Evolutionary conservation across 2,113 vertebrate genomes (phyloP).

Genomic region (Oostethus manadensis): DNA sequence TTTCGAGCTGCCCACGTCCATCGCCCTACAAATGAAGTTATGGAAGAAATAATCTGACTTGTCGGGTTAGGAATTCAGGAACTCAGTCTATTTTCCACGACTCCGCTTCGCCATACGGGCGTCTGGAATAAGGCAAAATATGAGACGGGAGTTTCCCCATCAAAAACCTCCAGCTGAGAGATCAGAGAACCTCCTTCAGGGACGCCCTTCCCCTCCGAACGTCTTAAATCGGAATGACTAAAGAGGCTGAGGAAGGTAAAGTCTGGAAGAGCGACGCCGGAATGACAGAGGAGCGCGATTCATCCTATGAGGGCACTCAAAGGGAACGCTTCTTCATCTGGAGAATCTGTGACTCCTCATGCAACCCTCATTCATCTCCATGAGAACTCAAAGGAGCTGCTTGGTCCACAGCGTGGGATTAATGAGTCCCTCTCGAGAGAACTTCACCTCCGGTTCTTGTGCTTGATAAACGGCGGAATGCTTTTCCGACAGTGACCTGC

Average conservation of each 20-base stretch:
- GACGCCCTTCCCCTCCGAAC: background rate
- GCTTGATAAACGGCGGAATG: background rate
- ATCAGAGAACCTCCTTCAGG: slow-evolving; percentile 23
- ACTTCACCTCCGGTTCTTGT: background rate
- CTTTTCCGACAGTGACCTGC: background rate
- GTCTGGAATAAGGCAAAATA: no score
- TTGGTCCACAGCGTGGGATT: slow-evolving; percentile 28
- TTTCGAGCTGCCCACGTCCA: no score
- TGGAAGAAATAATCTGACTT: no score
- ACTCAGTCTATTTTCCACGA: background rate
- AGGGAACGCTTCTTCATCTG: slow-evolving; percentile 25
- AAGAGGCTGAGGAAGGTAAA: slow-evolving; percentile 5
- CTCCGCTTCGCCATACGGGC: background rate
- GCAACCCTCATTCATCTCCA: slow-evolving; percentile 34
- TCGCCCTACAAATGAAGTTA: no score
- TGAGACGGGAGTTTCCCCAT: slow-evolving; percentile 3
- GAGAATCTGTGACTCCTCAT: slow-evolving; percentile 25
- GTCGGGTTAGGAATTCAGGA: no score
- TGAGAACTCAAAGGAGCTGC: slow-evolving; percentile 33
- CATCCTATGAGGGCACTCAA: slow-evolving; percentile 5
- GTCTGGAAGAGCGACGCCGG: background rate
- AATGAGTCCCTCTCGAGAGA: background rate
- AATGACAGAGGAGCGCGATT: slow-evolving; percentile 8
- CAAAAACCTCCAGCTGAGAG: slow-evolving; percentile 11
- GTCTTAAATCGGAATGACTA: slow-evolving; percentile 18